A percentile compares a stretch with the other conserved stretches of the same genome.
These are phyloP conservation scores for Lochmaea crataegi DNA, from an alignment of 2,888 invertebrate genomes.

Conservation along the genomic window DNA sequence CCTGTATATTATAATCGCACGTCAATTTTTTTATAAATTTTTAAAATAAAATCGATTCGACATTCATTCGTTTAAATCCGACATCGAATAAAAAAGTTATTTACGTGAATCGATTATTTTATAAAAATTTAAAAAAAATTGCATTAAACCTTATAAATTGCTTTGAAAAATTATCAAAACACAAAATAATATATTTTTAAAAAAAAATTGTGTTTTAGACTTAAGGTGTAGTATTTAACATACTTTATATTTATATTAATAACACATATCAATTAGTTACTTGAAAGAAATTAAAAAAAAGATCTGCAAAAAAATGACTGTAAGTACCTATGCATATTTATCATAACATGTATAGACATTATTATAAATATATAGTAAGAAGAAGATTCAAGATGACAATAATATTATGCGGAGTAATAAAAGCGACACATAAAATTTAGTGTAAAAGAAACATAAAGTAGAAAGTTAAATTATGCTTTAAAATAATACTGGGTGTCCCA, in stretches of 20 bases:
- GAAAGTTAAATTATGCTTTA: not conserved
- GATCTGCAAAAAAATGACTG: constrained; percentile 35
- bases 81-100: too few species aligned
- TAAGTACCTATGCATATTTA: constrained; percentile 17
- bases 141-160: constrained; percentile 8
- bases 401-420: not conserved
- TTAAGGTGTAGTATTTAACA: constrained; percentile 27
- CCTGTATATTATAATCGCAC: too few species aligned
- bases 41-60: too few species aligned
- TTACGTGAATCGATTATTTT: too few species aligned
- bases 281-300: constrained; percentile 24
- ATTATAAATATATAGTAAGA: constrained; percentile 10
- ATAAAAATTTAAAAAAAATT: too few species aligned
- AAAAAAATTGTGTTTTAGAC: constrained; percentile 45
- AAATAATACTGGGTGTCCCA: too few species aligned
- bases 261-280: constrained; percentile 27
- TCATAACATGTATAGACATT: constrained; percentile 8
- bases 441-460: not conserved
- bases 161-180: constrained; percentile 33
- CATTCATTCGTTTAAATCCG: too few species aligned
- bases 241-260: constrained; percentile 32
- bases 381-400: constrained; percentile 31
- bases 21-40: too few species aligned
- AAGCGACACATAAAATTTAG: not conserved
- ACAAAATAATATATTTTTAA: constrained; percentile 47